Conservation (phyloP, 2,888 invertebrate species). For the Torymus texanus region DNA sequence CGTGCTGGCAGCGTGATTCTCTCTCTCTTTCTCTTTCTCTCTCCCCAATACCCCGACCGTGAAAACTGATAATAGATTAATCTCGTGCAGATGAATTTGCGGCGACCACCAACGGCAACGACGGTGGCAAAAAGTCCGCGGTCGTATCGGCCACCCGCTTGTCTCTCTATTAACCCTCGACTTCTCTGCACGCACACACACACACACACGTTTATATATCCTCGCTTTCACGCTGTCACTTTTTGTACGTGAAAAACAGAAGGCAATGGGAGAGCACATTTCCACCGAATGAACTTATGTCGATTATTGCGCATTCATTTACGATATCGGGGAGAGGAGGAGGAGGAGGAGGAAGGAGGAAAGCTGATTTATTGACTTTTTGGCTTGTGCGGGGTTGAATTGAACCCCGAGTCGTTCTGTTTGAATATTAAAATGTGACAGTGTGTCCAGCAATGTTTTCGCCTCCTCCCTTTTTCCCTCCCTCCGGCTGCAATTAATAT, state of each 20-base stretch:
- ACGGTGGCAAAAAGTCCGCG: conserved; percentile 11
- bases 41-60: conserved; percentile 13
- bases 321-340: neutral
- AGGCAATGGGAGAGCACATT: neutral
- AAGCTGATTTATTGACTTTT: conserved; percentile 15
- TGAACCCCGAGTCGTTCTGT: too few species aligned
- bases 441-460: neutral
- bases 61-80: conserved; percentile 45
- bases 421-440: too few species aligned
- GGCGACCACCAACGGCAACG: neutral
- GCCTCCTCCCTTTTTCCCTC: too few species aligned
- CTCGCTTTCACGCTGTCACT: too few species aligned
- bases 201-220: too few species aligned
- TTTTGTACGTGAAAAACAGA: too few species aligned
- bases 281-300: conserved; percentile 11
- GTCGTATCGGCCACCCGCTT: neutral
- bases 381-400: too few species aligned
- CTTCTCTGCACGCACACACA: too few species aligned
- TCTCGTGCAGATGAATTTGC: conserved; percentile 35
- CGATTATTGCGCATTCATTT: conserved; percentile 21
- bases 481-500: too few species aligned
- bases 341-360: too few species aligned
- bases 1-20: too few species aligned
- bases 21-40: neutral
- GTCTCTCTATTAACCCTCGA: neutral